Percentiles rank a stretch among this genome's conserved stretches.
Evolutionary conservation across 1,140 invertebrate genomes (phyloP).

Genomic region (Mya arenaria): DNA sequence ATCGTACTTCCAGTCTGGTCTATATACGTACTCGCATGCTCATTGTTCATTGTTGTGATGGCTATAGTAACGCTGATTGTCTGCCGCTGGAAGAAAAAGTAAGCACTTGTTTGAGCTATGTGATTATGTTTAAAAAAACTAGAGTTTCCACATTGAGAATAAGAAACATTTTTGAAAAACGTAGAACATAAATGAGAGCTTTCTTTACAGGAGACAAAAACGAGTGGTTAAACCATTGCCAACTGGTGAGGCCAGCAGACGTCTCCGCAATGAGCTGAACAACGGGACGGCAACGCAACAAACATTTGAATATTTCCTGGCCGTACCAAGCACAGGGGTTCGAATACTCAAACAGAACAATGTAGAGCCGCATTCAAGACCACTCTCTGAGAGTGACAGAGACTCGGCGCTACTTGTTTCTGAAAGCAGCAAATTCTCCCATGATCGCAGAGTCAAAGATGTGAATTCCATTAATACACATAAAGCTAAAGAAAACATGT

Average conservation of each 20-base stretch:
- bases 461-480: neutral
- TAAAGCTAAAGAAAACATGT: neutral
- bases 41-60: conserved; percentile 1
- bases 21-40: conserved; percentile 9
- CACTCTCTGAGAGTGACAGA: neutral
- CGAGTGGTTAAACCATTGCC: neutral
- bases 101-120: too few relatives aligned
- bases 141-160: too few relatives aligned
- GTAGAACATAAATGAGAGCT: too few relatives aligned
- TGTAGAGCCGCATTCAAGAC: neutral
- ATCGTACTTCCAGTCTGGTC: neutral
- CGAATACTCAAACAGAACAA: neutral
- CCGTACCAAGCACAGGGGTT: neutral
- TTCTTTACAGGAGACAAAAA: neutral
- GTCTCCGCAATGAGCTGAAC: conserved; percentile 4
- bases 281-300: neutral
- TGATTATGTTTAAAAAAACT: too few relatives aligned
- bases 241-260: neutral
- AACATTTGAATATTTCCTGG: neutral
- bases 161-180: too few relatives aligned
- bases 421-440: neutral
- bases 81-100: neutral
- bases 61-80: neutral
- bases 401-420: neutral
- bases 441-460: neutral